A percentile compares a stretch with the other conserved stretches of the same genome.
Evolutionary conservation across 2,797 vertebrate species (phyloP).

Genomic region (Salarias fasciatus): DNA sequence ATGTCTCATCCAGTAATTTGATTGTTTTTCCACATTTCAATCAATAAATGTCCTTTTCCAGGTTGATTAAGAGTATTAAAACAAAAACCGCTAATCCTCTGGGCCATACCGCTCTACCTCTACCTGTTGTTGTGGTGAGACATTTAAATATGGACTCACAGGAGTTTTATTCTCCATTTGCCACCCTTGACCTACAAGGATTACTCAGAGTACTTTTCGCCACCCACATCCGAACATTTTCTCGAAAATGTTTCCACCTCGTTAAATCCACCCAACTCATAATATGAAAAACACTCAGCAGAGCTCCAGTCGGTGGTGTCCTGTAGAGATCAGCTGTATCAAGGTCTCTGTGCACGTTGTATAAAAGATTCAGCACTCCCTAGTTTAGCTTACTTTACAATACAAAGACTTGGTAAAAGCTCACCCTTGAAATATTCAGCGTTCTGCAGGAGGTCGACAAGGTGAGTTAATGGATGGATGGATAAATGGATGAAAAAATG

Average conservation of each 20-base stretch:
- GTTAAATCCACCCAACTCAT: neutral
- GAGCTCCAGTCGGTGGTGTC: neutral
- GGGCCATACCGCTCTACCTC: neutral
- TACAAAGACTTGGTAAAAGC: constrained; percentile 36
- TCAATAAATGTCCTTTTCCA: constrained; percentile 4
- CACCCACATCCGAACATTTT: neutral
- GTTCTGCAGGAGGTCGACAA: constrained; percentile 12
- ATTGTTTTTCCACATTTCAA: constrained; percentile 22
- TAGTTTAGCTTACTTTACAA: constrained; percentile 36
- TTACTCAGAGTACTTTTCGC: neutral
- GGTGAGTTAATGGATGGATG: constrained; percentile 4
- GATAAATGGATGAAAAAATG: neutral
- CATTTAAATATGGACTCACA: too few relatives aligned
- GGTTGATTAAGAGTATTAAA: constrained; percentile 16
- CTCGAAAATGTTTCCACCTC: neutral
- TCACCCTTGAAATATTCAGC: constrained; percentile 49
- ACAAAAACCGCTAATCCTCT: constrained; percentile 11
- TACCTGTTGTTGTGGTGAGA: neutral
- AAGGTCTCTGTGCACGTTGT: constrained; percentile 14
- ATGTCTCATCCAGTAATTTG: neutral
- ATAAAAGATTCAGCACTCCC: constrained; percentile 46
- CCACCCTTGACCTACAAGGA: neutral
- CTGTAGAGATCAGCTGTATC: constrained; percentile 1
- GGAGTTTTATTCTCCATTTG: too few relatives aligned
- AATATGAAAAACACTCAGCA: constrained; percentile 6